Conservation (phyloP, 30 jellyfish, hydroid and myxozoan genomes). For the Hydractinia echinata region DNA sequence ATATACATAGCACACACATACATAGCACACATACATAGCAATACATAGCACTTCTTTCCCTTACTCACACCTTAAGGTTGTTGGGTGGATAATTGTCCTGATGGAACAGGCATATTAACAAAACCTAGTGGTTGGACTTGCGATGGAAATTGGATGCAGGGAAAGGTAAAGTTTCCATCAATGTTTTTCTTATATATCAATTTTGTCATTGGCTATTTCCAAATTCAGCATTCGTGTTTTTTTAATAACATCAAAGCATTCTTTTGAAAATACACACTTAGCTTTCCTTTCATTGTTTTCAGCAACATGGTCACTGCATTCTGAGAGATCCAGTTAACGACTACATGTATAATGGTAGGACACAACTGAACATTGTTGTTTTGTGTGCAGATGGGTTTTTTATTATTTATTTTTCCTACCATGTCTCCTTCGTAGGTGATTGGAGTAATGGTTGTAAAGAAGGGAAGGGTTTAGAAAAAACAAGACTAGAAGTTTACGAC, state of each 20-base stretch:
- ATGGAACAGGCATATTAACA: constrained; percentile 65
- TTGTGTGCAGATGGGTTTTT: neutral
- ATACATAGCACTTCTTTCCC: too few species aligned
- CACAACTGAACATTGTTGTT: neutral
- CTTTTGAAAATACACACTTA: neutral
- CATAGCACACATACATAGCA: too few species aligned
- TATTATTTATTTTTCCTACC: neutral
- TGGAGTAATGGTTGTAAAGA: constrained; percentile 74
- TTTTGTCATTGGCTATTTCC: too few species aligned
- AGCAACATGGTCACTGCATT: constrained; percentile 62
- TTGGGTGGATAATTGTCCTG: constrained; percentile 54
- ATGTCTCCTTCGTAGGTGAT: constrained; percentile 44
- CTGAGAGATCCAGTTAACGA: constrained; percentile 56
- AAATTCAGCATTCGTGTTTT: too few species aligned
- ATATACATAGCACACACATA: too few species aligned
- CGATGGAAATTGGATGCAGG: constrained; percentile 71
- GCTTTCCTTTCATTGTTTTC: neutral
- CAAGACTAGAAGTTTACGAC: constrained; percentile 47
- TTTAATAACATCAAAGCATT: too few species aligned
- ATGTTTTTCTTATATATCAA: too few species aligned
- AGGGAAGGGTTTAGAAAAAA: constrained; percentile 75
- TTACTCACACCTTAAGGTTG: too few species aligned
- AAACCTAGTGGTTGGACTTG: constrained; percentile 60
- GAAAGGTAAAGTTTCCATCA: constrained; percentile 49
- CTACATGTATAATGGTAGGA: constrained; percentile 59